These are phyloP conservation scores for Trochalopteron elliotii DNA, from an alignment of 2,113 vertebrate species.

Conservation along the genomic window DNA sequence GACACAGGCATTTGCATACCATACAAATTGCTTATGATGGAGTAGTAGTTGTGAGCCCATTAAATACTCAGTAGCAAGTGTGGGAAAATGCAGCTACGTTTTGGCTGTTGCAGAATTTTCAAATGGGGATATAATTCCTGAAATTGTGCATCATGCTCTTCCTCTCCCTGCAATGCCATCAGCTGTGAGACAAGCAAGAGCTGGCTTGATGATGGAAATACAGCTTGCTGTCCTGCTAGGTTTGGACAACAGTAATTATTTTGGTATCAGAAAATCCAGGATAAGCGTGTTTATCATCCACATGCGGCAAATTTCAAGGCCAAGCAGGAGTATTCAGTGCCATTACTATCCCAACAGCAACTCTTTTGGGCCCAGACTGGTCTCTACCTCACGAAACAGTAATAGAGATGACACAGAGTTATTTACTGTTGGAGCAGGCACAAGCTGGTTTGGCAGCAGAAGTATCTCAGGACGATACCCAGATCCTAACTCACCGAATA, in stretches of 20 bases:
- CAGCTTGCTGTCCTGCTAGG: not conserved
- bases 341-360: not conserved
- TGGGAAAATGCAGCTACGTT: not conserved
- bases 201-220: not conserved
- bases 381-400: not conserved
- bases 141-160: not conserved
- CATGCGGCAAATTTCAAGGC: not conserved
- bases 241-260: not conserved
- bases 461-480: not conserved
- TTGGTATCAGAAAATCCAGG: not conserved
- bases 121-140: not conserved
- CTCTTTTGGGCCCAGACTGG: not conserved
- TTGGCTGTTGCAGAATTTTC: not conserved
- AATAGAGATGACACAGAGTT: not conserved
- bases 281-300: not conserved
- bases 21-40: not conserved
- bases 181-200: not conserved
- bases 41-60: not conserved
- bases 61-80: not conserved
- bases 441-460: not conserved
- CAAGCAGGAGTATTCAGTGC: not conserved
- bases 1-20: not conserved
- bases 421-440: not conserved
- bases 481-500: not conserved
- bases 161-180: not conserved